Base-by-base conservation (phyloP, 2,888 invertebrate species). In the Yponomeuta evonymella region DNA sequence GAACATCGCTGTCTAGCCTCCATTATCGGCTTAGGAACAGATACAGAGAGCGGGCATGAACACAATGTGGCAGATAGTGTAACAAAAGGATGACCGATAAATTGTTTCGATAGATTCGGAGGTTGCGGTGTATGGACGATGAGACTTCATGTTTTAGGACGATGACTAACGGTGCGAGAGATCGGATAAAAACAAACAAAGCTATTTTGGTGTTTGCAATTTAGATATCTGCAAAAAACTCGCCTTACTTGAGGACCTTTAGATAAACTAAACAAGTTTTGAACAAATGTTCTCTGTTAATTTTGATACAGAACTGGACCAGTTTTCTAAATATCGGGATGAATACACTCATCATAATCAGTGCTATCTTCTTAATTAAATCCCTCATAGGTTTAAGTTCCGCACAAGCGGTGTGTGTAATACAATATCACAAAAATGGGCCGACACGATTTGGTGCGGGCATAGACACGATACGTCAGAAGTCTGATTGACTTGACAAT, bases 31-130 rank as follows among this genome's bases (percentile, higher is more conserved):
- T 23, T 11, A 29, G 12, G 48, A 68, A 68, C 12, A 30, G 65
- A 23, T 65, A 30, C 2, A 30, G 68, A 29, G 68, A 68, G 6
- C 48, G n/a, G 70, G 12, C 36, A 67, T 72, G 67, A 36, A 67
- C 33, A 79, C 83, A 89, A 89, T 90, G 86, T 82, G 6, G 43
- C 8, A 43, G 43, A 43, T 43, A 43, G 43, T 84, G 79, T 84
- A 85, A 90, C 89, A 90, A 91, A 90, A 91, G 89, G 87, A 86
- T 86, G 87, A 87, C 88, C 89, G 90, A 90, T 90, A 91, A 90
- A 69, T 15, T 11, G 15, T 69, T 51, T 48, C 51, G 11, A 67
- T 36, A 43, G 15, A 67, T 58, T 58, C 5, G 51, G 51, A 58
- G 51, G 15, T 15, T 12, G 6, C 51, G 51, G 15, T 58, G 51